Evolutionary conservation across 2,113 vertebrate species (phyloP).

Genomic region (Pachycephala philippinensis): DNA sequence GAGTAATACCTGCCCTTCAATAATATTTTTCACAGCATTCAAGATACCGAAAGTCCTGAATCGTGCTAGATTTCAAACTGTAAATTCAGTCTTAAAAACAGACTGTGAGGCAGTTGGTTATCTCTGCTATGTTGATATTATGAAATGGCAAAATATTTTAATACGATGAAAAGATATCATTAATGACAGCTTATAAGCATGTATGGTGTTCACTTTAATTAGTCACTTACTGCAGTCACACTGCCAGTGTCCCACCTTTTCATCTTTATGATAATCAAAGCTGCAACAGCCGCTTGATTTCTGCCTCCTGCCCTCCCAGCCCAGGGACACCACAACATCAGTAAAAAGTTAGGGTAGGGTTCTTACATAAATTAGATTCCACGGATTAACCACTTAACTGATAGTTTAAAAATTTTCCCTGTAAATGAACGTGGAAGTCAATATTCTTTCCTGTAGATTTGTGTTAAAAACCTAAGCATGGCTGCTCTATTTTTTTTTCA

Average conservation of each 20-base stretch:
- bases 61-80: not conserved
- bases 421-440: not conserved
- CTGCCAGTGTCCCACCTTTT: not conserved
- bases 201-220: conserved; percentile 1
- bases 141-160: conserved; percentile 22
- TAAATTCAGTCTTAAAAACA: not conserved
- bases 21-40: not conserved
- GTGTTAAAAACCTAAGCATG: not conserved
- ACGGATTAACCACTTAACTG: not conserved
- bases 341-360: not conserved
- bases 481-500: not conserved
- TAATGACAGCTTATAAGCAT: not conserved
- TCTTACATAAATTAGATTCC: not conserved
- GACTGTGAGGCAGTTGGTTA: not conserved
- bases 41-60: not conserved
- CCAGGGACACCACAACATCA: not conserved
- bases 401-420: not conserved
- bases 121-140: not conserved
- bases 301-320: not conserved
- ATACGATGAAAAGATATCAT: not conserved
- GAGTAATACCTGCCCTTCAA: not conserved
- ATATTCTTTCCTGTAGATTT: not conserved
- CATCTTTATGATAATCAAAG: not conserved
- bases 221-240: not conserved
- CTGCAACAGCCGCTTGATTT: not conserved